phyloP scores from a whole-genome alignment of 2,888 invertebrate species.

The Plusia festucae region DNA sequence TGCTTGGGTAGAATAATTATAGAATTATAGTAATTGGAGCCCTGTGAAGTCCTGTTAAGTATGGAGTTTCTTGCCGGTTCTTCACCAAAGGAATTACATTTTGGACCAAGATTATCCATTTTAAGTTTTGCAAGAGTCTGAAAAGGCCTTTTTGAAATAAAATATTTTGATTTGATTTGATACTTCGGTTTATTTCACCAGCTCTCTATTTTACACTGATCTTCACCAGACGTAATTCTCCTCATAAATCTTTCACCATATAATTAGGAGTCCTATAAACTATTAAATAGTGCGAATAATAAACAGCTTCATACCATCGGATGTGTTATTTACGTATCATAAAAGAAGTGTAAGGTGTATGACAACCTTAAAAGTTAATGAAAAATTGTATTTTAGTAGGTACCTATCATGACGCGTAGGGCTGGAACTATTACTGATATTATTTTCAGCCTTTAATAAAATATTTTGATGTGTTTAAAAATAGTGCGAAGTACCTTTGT shows the following conservation, averaged over 20 bases:
- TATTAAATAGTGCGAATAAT: background rate
- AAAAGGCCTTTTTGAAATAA: too few species aligned
- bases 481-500: constrained; percentile 10
- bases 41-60: too few species aligned
- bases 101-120: too few species aligned
- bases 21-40: too few species aligned
- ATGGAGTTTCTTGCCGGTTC: too few species aligned
- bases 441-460: background rate
- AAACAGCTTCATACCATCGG: background rate
- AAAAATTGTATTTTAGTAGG: background rate
- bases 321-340: constrained; percentile 14
- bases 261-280: background rate
- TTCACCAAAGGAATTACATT: too few species aligned
- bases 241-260: background rate
- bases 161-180: too few species aligned
- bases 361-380: constrained; percentile 2
- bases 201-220: background rate
- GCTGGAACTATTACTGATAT: constrained; percentile 12
- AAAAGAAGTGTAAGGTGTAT: constrained; percentile 10
- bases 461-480: constrained; percentile 13
- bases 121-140: too few species aligned
- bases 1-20: too few species aligned
- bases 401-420: constrained; percentile 9
- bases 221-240: background rate
- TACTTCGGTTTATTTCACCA: too few species aligned